A percentile compares a stretch with the other conserved stretches of the same genome.
phyloP scores from a whole-genome alignment of 2,797 vertebrate species.

The Coccyzus lansbergi region DNA sequence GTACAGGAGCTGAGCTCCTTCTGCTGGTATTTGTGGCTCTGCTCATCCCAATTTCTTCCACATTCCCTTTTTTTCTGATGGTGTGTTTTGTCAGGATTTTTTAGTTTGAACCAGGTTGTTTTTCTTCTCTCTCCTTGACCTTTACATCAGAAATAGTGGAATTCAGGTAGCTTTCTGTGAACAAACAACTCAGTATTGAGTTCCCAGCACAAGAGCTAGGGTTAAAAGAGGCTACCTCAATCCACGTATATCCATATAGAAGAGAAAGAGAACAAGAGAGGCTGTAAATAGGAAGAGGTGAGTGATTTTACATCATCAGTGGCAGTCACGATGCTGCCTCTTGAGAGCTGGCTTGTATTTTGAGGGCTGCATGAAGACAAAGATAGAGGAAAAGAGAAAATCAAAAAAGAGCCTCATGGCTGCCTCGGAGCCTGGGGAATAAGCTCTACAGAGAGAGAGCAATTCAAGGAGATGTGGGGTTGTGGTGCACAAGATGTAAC shows the following conservation, averaged over 20 bases:
- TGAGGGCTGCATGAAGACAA: not conserved
- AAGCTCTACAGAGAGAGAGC: not conserved
- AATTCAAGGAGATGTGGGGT: fast-evolving
- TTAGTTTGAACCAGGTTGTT: not conserved
- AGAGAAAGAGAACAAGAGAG: not conserved
- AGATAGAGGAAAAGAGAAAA: not conserved
- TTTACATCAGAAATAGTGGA: not conserved
- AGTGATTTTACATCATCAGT: not conserved
- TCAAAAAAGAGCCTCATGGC: not conserved
- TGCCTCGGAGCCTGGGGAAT: not conserved
- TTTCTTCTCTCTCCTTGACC: not conserved
- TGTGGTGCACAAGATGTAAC: fast-evolving
- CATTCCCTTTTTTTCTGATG: not conserved
- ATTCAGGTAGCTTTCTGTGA: not conserved
- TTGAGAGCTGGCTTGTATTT: not conserved
- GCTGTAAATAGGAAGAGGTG: not conserved
- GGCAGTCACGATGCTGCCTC: not conserved
- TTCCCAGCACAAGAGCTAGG: not conserved
- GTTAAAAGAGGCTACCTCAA: not conserved
- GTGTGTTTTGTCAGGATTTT: not conserved
- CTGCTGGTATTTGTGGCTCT: not conserved
- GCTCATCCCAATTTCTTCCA: not conserved
- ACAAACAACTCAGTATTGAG: conserved; percentile 33
- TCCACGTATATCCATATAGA: not conserved
- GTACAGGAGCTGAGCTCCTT: not conserved